phyloP scores from a whole-genome alignment of 2,888 invertebrate species.

The Pilophorus perplexus region DNA sequence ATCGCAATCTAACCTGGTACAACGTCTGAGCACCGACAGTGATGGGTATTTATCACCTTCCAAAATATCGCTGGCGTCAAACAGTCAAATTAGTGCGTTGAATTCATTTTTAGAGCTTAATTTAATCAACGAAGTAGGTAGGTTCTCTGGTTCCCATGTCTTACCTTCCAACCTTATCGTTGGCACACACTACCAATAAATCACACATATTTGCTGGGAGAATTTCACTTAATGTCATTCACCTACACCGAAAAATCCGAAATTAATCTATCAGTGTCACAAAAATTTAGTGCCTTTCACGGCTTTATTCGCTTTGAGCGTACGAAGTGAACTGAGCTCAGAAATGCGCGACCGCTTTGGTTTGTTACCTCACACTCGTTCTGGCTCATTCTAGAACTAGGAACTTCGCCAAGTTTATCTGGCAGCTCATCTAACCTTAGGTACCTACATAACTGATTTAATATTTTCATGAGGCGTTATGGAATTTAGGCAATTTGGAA shows the following conservation, averaged over 20 bases:
- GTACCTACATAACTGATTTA: too few species aligned
- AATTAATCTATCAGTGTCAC: too few species aligned
- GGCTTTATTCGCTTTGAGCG: too few species aligned
- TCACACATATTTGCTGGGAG: constrained; percentile 1
- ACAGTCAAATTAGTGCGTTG: constrained; percentile 1
- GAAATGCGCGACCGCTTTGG: not conserved
- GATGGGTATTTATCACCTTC: constrained; percentile 5
- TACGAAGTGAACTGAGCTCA: too few species aligned
- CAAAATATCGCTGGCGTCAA: constrained; percentile 3
- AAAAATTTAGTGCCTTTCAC: too few species aligned
- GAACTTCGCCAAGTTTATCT: constrained; percentile 11
- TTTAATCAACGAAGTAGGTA: too few species aligned
- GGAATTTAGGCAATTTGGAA: too few species aligned
- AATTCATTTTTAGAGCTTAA: too few species aligned
- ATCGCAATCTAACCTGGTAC: not conserved
- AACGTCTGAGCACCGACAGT: constrained; percentile 1
- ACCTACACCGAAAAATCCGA: too few species aligned
- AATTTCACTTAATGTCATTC: not conserved
- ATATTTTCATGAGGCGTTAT: too few species aligned
- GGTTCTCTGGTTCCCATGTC: too few species aligned
- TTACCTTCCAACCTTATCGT: constrained; percentile 37
- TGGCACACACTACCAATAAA: constrained; percentile 9
- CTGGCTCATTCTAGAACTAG: constrained; percentile 21
- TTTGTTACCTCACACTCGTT: not conserved
- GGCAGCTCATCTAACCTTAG: too few species aligned